A percentile compares a stretch with the other conserved stretches of the same genome.
phyloP scores from a whole-genome alignment of 2,888 invertebrate genomes.

The Brachyptera risi region DNA sequence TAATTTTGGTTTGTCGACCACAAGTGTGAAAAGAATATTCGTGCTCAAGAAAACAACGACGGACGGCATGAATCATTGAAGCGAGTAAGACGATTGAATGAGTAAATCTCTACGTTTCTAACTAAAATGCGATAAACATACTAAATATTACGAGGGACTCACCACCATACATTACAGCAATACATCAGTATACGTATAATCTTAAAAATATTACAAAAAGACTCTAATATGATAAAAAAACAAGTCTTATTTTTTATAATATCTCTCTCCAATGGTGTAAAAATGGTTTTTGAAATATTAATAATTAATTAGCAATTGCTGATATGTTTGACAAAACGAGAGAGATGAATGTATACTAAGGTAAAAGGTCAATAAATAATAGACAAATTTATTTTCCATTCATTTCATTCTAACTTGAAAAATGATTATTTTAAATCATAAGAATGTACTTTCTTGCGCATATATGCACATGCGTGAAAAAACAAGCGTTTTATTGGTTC shows the following conservation, averaged over 20 bases:
- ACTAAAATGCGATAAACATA: background rate
- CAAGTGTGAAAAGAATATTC: constrained; percentile 2
- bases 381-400: constrained; percentile 13
- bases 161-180: constrained; percentile 26
- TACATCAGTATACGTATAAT: constrained; percentile 32
- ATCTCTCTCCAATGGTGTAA: constrained; percentile 24
- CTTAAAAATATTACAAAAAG: constrained; percentile 23
- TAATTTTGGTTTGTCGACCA: constrained; percentile 12
- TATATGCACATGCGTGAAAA: too few relatives aligned
- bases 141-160: constrained; percentile 12
- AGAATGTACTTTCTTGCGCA: too few relatives aligned
- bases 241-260: constrained; percentile 32
- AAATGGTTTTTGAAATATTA: constrained; percentile 25
- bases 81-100: background rate
- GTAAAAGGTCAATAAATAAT: constrained; percentile 5
- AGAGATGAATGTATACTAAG: constrained; percentile 21
- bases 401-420: too few relatives aligned
- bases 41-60: constrained; percentile 27
- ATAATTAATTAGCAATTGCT: constrained; percentile 12
- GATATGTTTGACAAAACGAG: constrained; percentile 4
- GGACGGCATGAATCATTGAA: constrained; percentile 6
- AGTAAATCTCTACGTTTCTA: background rate
- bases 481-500: too few relatives aligned
- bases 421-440: too few relatives aligned
- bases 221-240: constrained; percentile 23